Percentiles rank a stretch among this genome's conserved stretches.
These are phyloP conservation scores for Crax fasciolata DNA, from an alignment of 2,797 vertebrate species.

Conservation along the genomic window DNA sequence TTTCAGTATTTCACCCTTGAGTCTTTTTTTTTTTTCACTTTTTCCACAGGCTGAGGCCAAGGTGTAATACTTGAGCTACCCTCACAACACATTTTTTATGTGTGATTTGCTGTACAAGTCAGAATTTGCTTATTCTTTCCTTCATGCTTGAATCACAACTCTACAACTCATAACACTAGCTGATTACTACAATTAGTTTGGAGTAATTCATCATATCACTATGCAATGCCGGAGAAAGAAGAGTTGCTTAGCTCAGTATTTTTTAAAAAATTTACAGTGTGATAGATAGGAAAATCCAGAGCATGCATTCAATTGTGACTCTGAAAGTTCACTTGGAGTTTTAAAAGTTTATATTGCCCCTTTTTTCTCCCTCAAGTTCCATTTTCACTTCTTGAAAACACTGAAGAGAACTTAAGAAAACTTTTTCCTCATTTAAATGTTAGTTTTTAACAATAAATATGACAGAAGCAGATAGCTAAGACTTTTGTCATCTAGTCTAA, in stretches of 20 bases:
- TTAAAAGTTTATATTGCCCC: slow-evolving; percentile 6
- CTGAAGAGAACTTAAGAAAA: slow-evolving; percentile 6
- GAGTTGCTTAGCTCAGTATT: slow-evolving; percentile 22
- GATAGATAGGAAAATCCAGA: slow-evolving; percentile 46
- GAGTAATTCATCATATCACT: slow-evolving; percentile 62
- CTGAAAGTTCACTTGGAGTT: slow-evolving; percentile 29
- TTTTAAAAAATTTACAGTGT: background rate
- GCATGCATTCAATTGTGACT: slow-evolving; percentile 9
- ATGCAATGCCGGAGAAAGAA: background rate
- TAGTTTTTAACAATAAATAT: background rate
- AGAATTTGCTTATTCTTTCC: slow-evolving; percentile 34
- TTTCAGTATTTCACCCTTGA: slow-evolving; percentile 58
- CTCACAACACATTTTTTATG: slow-evolving; percentile 14
- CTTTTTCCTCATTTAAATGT: background rate
- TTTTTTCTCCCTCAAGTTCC: background rate
- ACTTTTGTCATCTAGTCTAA: background rate
- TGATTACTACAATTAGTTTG: slow-evolving; percentile 65
- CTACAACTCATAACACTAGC: background rate
- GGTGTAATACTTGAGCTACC: slow-evolving; percentile 59
- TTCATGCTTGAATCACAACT: slow-evolving; percentile 46
- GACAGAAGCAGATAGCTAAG: background rate
- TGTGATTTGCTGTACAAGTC: background rate
- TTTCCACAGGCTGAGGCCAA: slow-evolving; percentile 27
- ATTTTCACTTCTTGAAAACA: slow-evolving; percentile 43
- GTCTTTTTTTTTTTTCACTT: background rate